Evolutionary conservation across 2,113 vertebrate genomes (phyloP), one percentile per base, ranked within the genome.

Genomic region (Chamaea fasciata): DNA sequence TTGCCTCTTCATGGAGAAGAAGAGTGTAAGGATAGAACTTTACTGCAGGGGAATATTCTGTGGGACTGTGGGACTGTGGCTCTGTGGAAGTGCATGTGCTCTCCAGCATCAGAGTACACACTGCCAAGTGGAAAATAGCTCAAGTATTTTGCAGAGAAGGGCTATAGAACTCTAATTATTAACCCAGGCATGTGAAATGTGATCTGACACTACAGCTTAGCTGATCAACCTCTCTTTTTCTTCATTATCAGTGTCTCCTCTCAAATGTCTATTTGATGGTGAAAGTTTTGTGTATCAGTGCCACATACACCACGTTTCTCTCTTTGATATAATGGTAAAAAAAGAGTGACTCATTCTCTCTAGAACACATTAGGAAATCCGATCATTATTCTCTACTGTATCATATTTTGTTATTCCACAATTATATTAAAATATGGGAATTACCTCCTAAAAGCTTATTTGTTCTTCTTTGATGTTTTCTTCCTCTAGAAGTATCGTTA

Each of bases 401-500:
- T 63, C 11, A 30, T 69, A 20, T 5, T 89, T 83, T 65, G 3
- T 22, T 83, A 59, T 35, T 23, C 30, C 6, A 8, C 49, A 33
- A 44, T 86, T 59, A 56, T 10, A 46, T 76, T 56, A 78, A 75
- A 53, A 69, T 4, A 12, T 7, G 27, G 20, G 5, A 14, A 31
- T 47, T 74, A 9, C 37, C 12, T 69, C 10, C 56, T 79, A 10
- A 44, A 71, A 75, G 8, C 62, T 82, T 56, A 81, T 67, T 67
- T 91, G 15, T 73, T 79, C 8, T 76, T 71, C 44, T 11, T 68
- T 64, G 8, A 21, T 81, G 53, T 41, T 88, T 63, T 75, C 88
- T 87, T 92, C 57, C 69, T 73, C 87, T 69, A 98, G 98, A 98
- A 99, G 98, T 99, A 99, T 94, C 98, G 98, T 60, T 99, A 99